These are phyloP conservation scores for Stenichneumon culpator DNA, from an alignment of 2,888 invertebrate genomes.

Conservation along the genomic window DNA sequence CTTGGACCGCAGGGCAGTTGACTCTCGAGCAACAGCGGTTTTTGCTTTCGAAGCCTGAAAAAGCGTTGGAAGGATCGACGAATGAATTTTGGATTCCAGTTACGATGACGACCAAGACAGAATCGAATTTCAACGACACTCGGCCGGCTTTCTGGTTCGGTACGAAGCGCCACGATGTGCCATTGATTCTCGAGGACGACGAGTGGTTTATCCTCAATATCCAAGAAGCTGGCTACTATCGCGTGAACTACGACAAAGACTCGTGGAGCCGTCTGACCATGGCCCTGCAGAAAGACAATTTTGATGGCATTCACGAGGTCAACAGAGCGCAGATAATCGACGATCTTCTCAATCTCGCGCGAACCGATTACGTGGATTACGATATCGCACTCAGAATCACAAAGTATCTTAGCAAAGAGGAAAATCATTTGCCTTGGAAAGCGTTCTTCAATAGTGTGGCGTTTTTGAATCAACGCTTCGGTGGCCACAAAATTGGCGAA, in stretches of 20 bases:
- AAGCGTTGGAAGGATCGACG: neutral
- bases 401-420: constrained; percentile 90
- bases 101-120: constrained; percentile 85
- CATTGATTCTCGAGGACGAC: constrained; percentile 77
- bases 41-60: constrained; percentile 55
- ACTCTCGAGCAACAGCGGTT: constrained; percentile 75
- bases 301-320: constrained; percentile 86
- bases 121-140: constrained; percentile 85
- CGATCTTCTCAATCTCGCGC: constrained; percentile 92
- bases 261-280: constrained; percentile 87
- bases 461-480: constrained; percentile 81
- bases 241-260: constrained; percentile 87
- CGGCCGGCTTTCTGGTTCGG: constrained; percentile 86
- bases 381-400: constrained; percentile 88
- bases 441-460: constrained; percentile 84
- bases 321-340: constrained; percentile 94
- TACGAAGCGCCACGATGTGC: neutral
- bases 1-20: constrained; percentile 70
- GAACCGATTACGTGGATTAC: constrained; percentile 88
- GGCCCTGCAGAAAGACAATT: constrained; percentile 85
- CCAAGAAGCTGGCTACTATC: constrained; percentile 85
- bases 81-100: constrained; percentile 85
- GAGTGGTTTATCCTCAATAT: constrained; percentile 80
- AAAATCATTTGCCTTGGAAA: constrained; percentile 92
- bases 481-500: constrained; percentile 50